phyloP scores from a whole-genome alignment of 2,797 vertebrate species.

The Halcyon leucocephala region DNA sequence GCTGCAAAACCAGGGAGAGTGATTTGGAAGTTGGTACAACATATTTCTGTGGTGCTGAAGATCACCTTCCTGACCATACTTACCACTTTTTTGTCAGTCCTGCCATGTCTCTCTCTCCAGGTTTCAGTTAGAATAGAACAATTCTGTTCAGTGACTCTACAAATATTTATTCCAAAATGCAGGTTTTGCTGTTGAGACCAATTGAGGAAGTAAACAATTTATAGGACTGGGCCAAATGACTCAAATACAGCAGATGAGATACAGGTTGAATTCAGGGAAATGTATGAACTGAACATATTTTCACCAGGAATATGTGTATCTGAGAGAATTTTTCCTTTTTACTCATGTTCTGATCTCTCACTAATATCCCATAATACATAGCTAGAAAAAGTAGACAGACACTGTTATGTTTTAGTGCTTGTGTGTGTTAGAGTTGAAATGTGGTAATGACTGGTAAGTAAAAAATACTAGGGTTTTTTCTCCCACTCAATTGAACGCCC shows the following conservation, averaged over 20 bases:
- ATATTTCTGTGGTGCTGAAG: background rate
- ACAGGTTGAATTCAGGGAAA: background rate
- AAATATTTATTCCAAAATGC: background rate
- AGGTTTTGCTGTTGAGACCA: background rate
- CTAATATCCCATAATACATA: background rate
- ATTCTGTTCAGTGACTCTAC: background rate
- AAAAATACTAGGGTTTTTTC: background rate
- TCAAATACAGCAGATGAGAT: background rate
- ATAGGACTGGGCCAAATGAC: background rate
- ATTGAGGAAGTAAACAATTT: background rate
- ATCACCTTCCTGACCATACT: background rate
- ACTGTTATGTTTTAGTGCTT: background rate
- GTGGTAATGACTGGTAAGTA: background rate
- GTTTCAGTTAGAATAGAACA: no score
- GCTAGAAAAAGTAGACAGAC: background rate
- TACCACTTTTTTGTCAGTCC: background rate
- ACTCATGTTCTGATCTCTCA: background rate
- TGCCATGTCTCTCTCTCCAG: background rate
- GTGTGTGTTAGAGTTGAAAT: background rate
- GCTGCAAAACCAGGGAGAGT: background rate
- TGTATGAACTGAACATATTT: background rate
- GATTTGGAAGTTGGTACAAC: background rate
- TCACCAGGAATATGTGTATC: no score
- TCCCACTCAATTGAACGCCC: accelerated
- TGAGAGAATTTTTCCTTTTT: background rate